These are phyloP conservation scores for Laterallus jamaicensis DNA, from an alignment of 2,113 vertebrate species.

Conservation along the genomic window DNA sequence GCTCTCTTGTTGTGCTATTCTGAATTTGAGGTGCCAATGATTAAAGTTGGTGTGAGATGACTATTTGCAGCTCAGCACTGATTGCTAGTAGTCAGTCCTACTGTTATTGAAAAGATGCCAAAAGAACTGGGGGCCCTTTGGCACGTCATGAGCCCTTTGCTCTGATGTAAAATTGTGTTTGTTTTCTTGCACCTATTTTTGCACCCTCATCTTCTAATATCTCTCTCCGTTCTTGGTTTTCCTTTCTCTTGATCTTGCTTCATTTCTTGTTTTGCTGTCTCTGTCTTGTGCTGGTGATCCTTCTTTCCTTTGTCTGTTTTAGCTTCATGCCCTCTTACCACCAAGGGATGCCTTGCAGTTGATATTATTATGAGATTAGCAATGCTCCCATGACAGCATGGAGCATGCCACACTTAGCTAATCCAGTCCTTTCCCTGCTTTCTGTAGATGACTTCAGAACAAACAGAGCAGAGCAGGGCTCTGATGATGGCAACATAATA, in stretches of 20 bases:
- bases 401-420: neutral
- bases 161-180: neutral
- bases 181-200: neutral
- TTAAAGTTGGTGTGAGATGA: neutral
- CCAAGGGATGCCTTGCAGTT: neutral
- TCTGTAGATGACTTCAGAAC: neutral
- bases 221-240: neutral
- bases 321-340: neutral
- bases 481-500: neutral
- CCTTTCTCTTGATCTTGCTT: neutral
- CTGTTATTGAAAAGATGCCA: neutral
- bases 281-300: neutral
- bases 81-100: neutral
- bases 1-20: neutral
- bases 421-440: neutral
- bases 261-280: neutral
- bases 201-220: neutral
- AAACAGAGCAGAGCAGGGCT: neutral
- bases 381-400: neutral
- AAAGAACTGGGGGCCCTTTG: neutral
- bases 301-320: neutral
- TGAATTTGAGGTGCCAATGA: conserved; percentile 1
- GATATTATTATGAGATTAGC: neutral
- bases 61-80: neutral
- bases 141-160: neutral